Evolutionary conservation across 2,113 vertebrate species (phyloP), one percentile per base, ranked within the genome.

Genomic region (Calypte anna): DNA sequence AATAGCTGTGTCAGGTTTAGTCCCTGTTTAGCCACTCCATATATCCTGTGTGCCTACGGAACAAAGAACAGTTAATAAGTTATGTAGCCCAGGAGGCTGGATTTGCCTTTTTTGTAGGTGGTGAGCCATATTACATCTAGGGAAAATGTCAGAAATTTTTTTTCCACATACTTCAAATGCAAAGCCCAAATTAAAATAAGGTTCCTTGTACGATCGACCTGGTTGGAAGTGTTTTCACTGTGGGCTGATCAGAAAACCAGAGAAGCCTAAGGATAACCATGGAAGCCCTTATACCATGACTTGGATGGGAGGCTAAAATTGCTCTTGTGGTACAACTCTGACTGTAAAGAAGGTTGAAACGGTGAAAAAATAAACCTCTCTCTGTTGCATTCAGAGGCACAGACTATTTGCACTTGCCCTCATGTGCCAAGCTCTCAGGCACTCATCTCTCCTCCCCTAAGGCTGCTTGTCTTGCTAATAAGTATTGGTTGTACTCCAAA

Each of bases 71-170:
- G 18, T 82, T 69, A 86, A 7, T 19, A 4, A 13, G 3, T 61
- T 59, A 19, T 8, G 6, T 48, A 54, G n/a, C 40, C 72, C 5
- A 30, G 28, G 23, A 85, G 44, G 18, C 12, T 75, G 44, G 20
- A 76, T 85, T 86, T 82, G 51, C 25, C 57, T 81, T 70, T 81
- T 9, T 38, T 83, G 48, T 68, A 50, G 70, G 5, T 57, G n/a
- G 7, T 87, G n/a, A 96, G 61, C 30, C 57, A 30, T 64, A 58
- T 51, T 86, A 81, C 83, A 75, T 63, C 28, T 61, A 67, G 28
- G 12, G 30, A 53, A 86, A 59, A 79, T 21, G 22, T 36, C 50
- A 89, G 30, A 27, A 36, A 1, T 24, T 53, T 20, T 31, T 15
- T 11, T 2, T 1, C 20, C 6, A 31, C 3, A 15, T 7, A 69